Percentiles rank a stretch among this genome's conserved stretches.
Conservation (phyloP, 2,888 invertebrate genomes). For the Lithosia quadra region DNA sequence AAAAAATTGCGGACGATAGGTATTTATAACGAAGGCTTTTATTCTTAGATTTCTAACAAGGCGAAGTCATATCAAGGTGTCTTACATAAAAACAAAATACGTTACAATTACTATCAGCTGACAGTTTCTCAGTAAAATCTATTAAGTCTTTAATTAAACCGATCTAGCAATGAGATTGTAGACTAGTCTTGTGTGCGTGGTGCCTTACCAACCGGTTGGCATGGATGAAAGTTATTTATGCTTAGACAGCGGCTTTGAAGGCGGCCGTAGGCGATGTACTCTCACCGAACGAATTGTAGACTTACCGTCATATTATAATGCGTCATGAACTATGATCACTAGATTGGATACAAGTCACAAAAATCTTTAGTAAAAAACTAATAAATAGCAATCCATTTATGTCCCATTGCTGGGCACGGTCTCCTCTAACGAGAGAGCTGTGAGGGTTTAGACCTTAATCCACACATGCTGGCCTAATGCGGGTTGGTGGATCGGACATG, state of each 20-base stretch:
- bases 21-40: too few species aligned
- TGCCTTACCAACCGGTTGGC: slow-evolving; percentile 49
- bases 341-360: background rate
- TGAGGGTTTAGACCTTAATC: too few species aligned
- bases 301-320: slow-evolving; percentile 4
- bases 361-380: too few species aligned
- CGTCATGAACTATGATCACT: slow-evolving; percentile 2
- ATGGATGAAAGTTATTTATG: slow-evolving; percentile 66
- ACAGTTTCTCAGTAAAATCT: background rate
- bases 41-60: too few species aligned
- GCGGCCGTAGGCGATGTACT: slow-evolving; percentile 62
- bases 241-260: slow-evolving; percentile 50
- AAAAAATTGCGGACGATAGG: too few species aligned
- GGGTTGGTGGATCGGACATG: too few species aligned
- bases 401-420: too few species aligned
- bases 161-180: background rate
- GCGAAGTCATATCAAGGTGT: too few species aligned
- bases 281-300: slow-evolving; percentile 39
- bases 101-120: background rate
- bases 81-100: too few species aligned
- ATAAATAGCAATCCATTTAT: too few species aligned
- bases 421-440: too few species aligned
- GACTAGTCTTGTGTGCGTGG: slow-evolving; percentile 34
- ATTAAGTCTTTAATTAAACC: background rate
- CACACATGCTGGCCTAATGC: too few species aligned